Percentiles rank a stretch among this genome's conserved stretches.
These are phyloP conservation scores for Diachrysia chrysitis DNA, from an alignment of 2,888 invertebrate genomes.

Conservation along the genomic window DNA sequence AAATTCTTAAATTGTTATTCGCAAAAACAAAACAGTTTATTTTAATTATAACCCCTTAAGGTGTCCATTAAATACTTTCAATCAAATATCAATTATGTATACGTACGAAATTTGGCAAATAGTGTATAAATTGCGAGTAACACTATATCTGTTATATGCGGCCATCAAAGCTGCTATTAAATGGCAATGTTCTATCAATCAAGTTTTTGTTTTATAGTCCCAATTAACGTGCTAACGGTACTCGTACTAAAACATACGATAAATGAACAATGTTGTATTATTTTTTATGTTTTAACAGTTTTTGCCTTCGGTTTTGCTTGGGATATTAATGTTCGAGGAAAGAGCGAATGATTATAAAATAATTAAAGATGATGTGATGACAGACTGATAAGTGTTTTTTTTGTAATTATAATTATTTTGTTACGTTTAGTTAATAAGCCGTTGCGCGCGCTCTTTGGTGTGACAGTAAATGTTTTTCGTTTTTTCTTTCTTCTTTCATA, in stretches of 20 bases:
- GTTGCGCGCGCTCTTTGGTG: too few species aligned
- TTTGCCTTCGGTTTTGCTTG: slow-evolving; percentile 23
- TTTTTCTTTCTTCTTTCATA: too few species aligned
- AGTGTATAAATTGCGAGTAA: slow-evolving; percentile 40
- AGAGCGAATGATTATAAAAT: not conserved
- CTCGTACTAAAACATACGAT: slow-evolving; percentile 57
- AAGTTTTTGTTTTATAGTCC: slow-evolving; percentile 56
- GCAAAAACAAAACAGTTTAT: slow-evolving; percentile 18
- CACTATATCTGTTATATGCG: slow-evolving; percentile 34
- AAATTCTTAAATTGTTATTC: not conserved
- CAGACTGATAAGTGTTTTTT: too few species aligned
- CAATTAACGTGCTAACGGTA: slow-evolving; percentile 58
- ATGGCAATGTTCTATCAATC: slow-evolving; percentile 46
- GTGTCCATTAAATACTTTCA: slow-evolving; percentile 46
- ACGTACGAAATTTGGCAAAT: slow-evolving; percentile 55
- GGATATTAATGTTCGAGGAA: not conserved
- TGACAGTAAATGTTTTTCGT: too few species aligned
- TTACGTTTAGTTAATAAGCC: too few species aligned
- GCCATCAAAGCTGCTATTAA: slow-evolving; percentile 38
- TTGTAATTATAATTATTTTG: too few species aligned
- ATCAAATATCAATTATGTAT: slow-evolving; percentile 40
- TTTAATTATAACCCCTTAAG: slow-evolving; percentile 14
- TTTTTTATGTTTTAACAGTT: slow-evolving; percentile 23
- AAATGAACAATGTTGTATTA: slow-evolving; percentile 57
- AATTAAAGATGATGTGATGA: not conserved